Base-by-base conservation (phyloP, 2,888 invertebrate genomes). In the Mythimna vitellina region DNA sequence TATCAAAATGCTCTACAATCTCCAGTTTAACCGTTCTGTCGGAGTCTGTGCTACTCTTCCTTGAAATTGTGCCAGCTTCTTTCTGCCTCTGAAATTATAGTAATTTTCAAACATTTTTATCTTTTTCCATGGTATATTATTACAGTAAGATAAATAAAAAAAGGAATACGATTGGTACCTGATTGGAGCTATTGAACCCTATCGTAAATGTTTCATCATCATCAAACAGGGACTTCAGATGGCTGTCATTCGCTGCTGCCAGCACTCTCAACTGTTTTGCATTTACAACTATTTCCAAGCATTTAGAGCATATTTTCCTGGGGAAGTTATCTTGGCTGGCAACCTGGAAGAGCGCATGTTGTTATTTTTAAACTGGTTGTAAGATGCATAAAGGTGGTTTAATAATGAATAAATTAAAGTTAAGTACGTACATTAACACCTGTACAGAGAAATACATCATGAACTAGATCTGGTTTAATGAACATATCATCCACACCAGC, bases 281-380 rank as follows among this genome's bases (percentile, higher is more conserved):
- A 32, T 86, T 87, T 20, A 82, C 72, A 0, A 95, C 81, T 49
- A 88, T 86, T 29, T 92, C 88, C 3, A 82, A 74, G 80, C 95
- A 95, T 46, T 82, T 80, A 35, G 7, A 56, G 79, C 95, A 95
- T 75, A 95, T 90, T 79, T 90, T 92, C 51, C 84, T 84, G 0
- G 95, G 95, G 38, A 94, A 84, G 56, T 90, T 88, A 60, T 93
- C 91, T 54, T 83, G 64, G 22, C 57, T 65, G 2, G 66, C 71
- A 32, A 92, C 76, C 92, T 92, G 79, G 29, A 81, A 80, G 9
- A 73, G 57, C 32, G 17, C 6, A 63, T 20, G 38, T 22, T 12
- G n/a, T 12, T 32, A 49, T 53, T 70, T 17, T 1, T 22, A 3
- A 22, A 38, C 38, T 22, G 2, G 8, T 12, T 29, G 29, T 29